Evolutionary conservation across 2,797 vertebrate genomes (phyloP).

Genomic region (Sebastes iracundus): DNA sequence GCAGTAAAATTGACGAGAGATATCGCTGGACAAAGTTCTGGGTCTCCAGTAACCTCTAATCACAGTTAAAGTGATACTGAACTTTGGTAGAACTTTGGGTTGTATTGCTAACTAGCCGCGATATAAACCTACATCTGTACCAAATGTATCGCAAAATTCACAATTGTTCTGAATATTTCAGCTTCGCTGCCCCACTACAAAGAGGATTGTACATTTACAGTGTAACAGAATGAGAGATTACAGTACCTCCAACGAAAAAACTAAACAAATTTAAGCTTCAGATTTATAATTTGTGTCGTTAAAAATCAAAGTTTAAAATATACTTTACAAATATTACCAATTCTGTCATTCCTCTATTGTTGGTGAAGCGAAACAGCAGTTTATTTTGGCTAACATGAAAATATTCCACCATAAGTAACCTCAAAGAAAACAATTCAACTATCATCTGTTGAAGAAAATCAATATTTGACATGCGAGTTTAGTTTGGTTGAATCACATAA

Average conservation of each 20-base stretch:
- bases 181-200: not conserved
- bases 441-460: slow-evolving; percentile 4
- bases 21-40: too few relatives aligned
- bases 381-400: slow-evolving; percentile 14
- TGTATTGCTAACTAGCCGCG: too few relatives aligned
- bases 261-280: not conserved
- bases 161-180: too few relatives aligned
- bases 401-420: not conserved
- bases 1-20: too few relatives aligned
- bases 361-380: slow-evolving; percentile 24
- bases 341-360: slow-evolving; percentile 45
- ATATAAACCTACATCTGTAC: too few relatives aligned
- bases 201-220: not conserved
- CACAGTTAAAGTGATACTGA: too few relatives aligned
- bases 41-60: too few relatives aligned
- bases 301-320: slow-evolving; percentile 2
- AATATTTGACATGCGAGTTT: not conserved
- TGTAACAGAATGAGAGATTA: not conserved
- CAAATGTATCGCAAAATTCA: too few relatives aligned
- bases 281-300: not conserved
- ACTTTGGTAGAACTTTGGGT: too few relatives aligned
- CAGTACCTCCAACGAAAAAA: not conserved
- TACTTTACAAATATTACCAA: not conserved
- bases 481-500: not conserved
- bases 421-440: not conserved